Conservation (phyloP, 2,888 invertebrate genomes). For the Helleia helle region DNA sequence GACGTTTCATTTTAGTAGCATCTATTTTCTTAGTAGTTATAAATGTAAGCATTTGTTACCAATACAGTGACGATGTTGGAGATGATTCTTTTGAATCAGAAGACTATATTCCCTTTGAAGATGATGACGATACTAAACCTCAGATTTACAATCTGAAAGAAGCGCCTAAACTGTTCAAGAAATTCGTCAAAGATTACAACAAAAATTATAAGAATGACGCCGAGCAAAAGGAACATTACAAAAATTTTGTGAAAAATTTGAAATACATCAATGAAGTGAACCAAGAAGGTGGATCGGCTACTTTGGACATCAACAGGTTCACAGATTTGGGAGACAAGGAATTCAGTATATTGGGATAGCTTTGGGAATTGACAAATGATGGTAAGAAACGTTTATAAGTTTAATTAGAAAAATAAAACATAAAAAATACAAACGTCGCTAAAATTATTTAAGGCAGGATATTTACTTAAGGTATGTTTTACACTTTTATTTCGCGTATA, state of each 20-base stretch:
- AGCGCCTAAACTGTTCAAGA: slow-evolving; percentile 34
- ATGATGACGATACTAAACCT: slow-evolving; percentile 22
- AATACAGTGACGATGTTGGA: slow-evolving; percentile 16
- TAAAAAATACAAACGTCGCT: too few relatives aligned
- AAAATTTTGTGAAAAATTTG: slow-evolving; percentile 37
- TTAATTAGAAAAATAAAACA: too few relatives aligned
- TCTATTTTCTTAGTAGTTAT: slow-evolving; percentile 14
- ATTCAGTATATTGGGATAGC: slow-evolving; percentile 16
- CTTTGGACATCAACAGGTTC: slow-evolving; percentile 41
- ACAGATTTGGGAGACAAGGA: slow-evolving; percentile 35
- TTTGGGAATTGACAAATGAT: not conserved
- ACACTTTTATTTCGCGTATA: too few relatives aligned
- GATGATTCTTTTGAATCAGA: slow-evolving; percentile 14
- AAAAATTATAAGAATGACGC: slow-evolving; percentile 36
- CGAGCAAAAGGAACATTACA: slow-evolving; percentile 34
- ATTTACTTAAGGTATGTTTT: too few relatives aligned
- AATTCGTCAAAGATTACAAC: slow-evolving; percentile 34
- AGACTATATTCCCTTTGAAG: slow-evolving; percentile 12
- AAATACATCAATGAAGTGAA: slow-evolving; percentile 42
- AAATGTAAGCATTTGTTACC: slow-evolving; percentile 11
- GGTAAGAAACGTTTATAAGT: too few relatives aligned
- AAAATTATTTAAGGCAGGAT: too few relatives aligned
- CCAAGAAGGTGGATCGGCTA: slow-evolving; percentile 22
- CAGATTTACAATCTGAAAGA: slow-evolving; percentile 39
- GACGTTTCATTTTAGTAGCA: slow-evolving; percentile 14